Base-by-base conservation (phyloP, 2,888 invertebrate species). In the Idaea straminata region DNA sequence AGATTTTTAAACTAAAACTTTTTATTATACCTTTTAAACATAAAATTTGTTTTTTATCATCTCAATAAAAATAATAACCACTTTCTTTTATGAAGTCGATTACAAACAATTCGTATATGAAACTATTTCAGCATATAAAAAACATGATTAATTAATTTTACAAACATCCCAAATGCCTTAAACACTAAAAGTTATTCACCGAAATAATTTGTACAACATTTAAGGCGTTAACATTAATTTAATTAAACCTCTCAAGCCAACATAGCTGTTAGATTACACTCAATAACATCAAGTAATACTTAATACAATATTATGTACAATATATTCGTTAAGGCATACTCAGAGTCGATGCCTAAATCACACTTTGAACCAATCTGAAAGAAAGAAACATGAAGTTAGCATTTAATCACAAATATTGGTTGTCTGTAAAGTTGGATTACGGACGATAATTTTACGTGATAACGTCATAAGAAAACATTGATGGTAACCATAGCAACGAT, bases 251-350 rank as follows among this genome's bases (percentile, higher is more conserved):
- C 47, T 47, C 13, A 47, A 47, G 47, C 47, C 47, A 47, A 47
- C 47, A 47, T 66, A 61, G 67, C 60, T 64, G 64, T 61, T 67
- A 68, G 67, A 72, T 69, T 72, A 69, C 72, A 77, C 77, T 70
- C 75, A 77, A 72, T 78, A 73, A 77, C 72, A 74, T 71, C 68
- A 68, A 76, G 71, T 69, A 70, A 70, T 70, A 64, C 67, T 72
- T 76, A 76, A 74, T 72, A 75, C 63, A 74, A 74, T 73, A 77
- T 77, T 82, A 84, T 85, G 77, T 84, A 84, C 84, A 84, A 73
- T 75, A 73, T 77, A 74, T 73, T 75, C 63, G 66, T 25, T 83
- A 84, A 84, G 83, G 84, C 84, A 79, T 80, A 76, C 61, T 70
- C 68, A 63, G 62, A 70, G 66, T 61, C 16, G 62, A 62, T 66